Base-by-base conservation (phyloP, 2,113 vertebrate genomes). In the Illadopsis cleaveri region DNA sequence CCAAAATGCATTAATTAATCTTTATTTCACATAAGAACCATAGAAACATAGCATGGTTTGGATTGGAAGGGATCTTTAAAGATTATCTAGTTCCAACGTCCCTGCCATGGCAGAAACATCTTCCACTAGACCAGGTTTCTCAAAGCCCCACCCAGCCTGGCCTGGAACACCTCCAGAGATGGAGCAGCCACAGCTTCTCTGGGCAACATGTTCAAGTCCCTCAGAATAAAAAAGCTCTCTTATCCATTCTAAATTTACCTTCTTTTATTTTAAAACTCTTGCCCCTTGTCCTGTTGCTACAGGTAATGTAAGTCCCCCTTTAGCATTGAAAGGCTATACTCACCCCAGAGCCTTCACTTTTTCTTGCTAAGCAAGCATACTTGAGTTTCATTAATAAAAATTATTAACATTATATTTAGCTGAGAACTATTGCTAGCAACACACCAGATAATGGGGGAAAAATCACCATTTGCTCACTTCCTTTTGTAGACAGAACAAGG, bases 391-490 rank as follows among this genome's bases (percentile, higher is more conserved):
- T 61, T 57, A 57, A n/a, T 73, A 73, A 89, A 77, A 80, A 80
- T 18, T 30, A 78, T 62, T 80, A 53, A 69, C 50, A 66, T 80
- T 12, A 9, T 57, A 42, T 65, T 61, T 68, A 66, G 42, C 21
- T 48, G 48, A 78, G 14, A 89, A 27, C 1, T 6, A 38, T 30
- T 77, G 10, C 40, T 85, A 82, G 19, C 5, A 85, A 76, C 16
- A 61, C 17, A 54, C n/a, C 15, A 58, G 57, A 73, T 38, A 68
- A 68, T 0, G 1, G 10, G 25, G 5, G 25, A 3, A 1, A 12
- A 64, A 66, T 45, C 33, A 81, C 15, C 5, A 27, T 50, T 25
- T 61, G 28, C 19, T 73, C 25, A 6, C 47, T 73, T 83, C 6
- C 6, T 79, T 90, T 77, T 38, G 4, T 7, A 77, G 28, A 25